Conservation (phyloP, 2,888 invertebrate genomes). For the Xestia xanthographa region DNA sequence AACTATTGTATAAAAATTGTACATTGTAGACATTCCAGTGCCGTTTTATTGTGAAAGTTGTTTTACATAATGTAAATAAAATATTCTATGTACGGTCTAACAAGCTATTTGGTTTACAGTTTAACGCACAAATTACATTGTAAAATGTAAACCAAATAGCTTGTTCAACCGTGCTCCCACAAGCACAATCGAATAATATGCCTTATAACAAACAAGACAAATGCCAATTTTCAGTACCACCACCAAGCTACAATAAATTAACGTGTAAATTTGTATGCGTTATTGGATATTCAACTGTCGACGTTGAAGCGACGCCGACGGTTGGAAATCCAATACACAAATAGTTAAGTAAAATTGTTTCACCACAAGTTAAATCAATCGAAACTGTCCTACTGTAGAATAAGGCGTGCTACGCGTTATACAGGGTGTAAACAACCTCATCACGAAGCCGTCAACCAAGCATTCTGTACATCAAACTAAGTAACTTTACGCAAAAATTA, state of each 20-base stretch:
- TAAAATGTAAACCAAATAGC: too few relatives aligned
- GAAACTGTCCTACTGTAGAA: neutral
- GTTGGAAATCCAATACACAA: neutral
- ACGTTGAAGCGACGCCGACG: neutral
- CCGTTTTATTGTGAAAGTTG: neutral
- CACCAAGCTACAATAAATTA: neutral
- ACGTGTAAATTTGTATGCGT: neutral
- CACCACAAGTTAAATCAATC: neutral
- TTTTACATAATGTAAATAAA: neutral
- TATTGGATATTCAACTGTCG: neutral
- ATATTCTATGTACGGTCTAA: constrained; percentile 3
- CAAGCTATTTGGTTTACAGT: too few relatives aligned
- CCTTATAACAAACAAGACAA: neutral
- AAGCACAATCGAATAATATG: neutral
- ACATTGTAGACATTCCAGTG: constrained; percentile 48
- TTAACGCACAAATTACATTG: too few relatives aligned
- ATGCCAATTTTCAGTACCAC: neutral
- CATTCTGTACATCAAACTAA: too few relatives aligned
- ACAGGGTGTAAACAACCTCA: too few relatives aligned
- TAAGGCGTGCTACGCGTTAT: neutral
- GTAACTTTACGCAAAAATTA: too few relatives aligned
- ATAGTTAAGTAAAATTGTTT: neutral
- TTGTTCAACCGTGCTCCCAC: too few relatives aligned
- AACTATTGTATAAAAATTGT: constrained; percentile 33
- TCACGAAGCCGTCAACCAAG: too few relatives aligned